Base-by-base conservation (phyloP, 2,888 invertebrate species). In the Tuberolachnus salignus region DNA sequence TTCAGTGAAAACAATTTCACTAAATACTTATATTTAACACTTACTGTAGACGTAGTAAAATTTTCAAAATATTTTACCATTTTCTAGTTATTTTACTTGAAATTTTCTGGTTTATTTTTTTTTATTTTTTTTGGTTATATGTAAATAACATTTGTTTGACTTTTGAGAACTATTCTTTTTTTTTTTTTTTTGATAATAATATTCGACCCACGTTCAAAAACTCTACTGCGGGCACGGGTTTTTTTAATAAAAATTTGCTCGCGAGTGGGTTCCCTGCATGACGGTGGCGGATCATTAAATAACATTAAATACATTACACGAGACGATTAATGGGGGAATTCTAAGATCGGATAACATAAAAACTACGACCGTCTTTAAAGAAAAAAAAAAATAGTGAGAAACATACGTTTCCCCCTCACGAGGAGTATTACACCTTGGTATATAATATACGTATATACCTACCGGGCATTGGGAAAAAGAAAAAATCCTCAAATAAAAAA, bases 311-410 rank as follows among this genome's bases (percentile, higher is more conserved):
- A 55, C 55, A 21, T 34, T 46, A 42, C 57, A n/a, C 21, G 23
- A 71, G 57, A 71, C 70, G 70, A 71, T 57, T 57, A 71, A 71
- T 46, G 70, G 23, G 23, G 57, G 44, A 34, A 34, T 6, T 57
- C 57, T 21, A 34, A 21, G 57, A 44, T 70, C 21, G 64, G n/a
- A 19, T 34, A 34, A 34, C 6, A 42, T 69, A 16, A 69, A 69
- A 70, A 42, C 70, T 16, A 16, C 16, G 51, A 51, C 51, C 44
- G 44, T 21, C 11, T 59, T 46, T 46, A 2, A 13, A 69, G 53
- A 53, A 19, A 57, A 16, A n/a, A 23, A 55, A 16, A 13, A 71
- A 46, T n/a, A 59, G 57, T 11, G 21, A 49, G 14, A 55, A 44
- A 44, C 9, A 23, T 6, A 19, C 19, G 8, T 9, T 55, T 9